Conservation (phyloP, 2,113 vertebrate genomes). For the Phylloscopus trochiloides region DNA sequence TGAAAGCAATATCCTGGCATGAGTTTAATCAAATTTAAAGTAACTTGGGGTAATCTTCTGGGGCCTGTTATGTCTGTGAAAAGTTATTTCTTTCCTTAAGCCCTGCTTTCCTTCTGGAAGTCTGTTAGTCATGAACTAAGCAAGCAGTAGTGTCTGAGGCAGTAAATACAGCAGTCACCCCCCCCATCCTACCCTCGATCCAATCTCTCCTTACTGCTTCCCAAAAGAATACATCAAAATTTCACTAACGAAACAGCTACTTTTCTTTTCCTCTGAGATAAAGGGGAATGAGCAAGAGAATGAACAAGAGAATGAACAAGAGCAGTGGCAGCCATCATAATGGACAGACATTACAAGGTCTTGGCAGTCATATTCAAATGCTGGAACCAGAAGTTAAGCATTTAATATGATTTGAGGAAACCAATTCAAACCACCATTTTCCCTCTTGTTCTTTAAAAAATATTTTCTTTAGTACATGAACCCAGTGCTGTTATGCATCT, state of each 20-base stretch:
- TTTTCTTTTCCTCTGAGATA: neutral
- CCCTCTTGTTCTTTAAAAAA: neutral
- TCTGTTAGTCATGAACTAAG: constrained; percentile 8
- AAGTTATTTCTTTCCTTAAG: constrained; percentile 42
- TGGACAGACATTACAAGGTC: neutral
- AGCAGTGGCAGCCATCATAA: neutral
- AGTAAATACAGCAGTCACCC: neutral
- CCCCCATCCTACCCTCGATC: neutral
- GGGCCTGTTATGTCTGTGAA: constrained; percentile 2
- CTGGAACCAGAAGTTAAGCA: neutral
- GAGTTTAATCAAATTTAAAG: constrained; percentile 59
- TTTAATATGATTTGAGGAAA: neutral
- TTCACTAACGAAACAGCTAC: neutral
- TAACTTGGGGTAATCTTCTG: constrained; percentile 21
- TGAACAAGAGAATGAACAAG: neutral
- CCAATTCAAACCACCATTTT: neutral
- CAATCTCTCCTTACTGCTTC: neutral
- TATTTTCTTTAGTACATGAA: neutral
- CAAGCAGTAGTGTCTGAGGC: neutral
- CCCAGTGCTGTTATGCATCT: neutral
- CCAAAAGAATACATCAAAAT: neutral
- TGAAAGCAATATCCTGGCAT: constrained; percentile 48
- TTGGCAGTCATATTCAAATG: neutral
- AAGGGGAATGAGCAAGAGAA: neutral
- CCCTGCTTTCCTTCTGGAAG: constrained; percentile 11